Percentiles rank a stretch among this genome's conserved stretches.
These are phyloP conservation scores for Orchesella flavescens DNA, from an alignment of 2,888 invertebrate genomes.

Conservation along the genomic window DNA sequence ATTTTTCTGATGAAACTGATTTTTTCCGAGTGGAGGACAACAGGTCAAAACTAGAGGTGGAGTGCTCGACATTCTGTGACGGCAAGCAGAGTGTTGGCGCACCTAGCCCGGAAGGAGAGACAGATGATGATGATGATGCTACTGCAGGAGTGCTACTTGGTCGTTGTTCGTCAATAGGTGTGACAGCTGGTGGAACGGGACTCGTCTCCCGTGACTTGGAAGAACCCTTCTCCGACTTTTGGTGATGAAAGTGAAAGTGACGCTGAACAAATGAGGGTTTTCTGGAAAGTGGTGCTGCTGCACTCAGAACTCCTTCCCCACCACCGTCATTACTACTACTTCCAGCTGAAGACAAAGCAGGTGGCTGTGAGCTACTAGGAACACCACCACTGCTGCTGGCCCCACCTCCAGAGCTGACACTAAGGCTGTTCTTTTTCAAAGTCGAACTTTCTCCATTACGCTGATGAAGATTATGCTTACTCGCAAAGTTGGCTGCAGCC, in stretches of 20 bases:
- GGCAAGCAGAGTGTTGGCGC: no score
- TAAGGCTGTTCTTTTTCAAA: conserved; percentile 3
- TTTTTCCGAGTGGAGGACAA: conserved; percentile 15
- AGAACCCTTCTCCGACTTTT: no score
- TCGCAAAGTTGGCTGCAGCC: background rate
- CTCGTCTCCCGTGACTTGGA: background rate
- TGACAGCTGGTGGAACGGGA: conserved; percentile 33
- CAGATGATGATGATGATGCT: no score
- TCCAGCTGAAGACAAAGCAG: no score
- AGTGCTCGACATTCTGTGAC: no score
- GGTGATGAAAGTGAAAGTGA: no score
- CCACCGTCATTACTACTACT: background rate
- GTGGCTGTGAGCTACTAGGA: background rate
- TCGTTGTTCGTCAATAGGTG: background rate
- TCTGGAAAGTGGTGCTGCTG: background rate
- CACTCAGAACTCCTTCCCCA: background rate
- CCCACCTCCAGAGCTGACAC: conserved; percentile 47
- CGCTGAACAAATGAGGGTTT: no score
- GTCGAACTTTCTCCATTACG: background rate
- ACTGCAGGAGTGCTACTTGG: background rate
- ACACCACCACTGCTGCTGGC: background rate
- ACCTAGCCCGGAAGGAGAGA: no score
- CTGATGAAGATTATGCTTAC: background rate
- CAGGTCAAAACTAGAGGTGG: no score
- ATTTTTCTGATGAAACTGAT: conserved; percentile 3